Evolutionary conservation across 1,140 invertebrate genomes (phyloP).

Genomic region (Cataglyphis hispanica): DNA sequence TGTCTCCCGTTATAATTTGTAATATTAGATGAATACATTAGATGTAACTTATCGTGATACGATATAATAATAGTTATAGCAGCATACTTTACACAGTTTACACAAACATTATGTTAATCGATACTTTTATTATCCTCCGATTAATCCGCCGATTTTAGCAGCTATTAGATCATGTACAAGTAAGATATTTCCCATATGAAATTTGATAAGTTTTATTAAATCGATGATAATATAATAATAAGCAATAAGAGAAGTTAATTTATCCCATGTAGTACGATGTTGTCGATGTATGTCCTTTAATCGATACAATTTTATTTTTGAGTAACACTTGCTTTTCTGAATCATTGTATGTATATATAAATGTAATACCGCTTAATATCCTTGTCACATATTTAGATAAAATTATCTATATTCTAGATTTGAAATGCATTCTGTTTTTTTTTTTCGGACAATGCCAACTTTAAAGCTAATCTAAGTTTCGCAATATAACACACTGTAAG

Average conservation of each 20-base stretch:
- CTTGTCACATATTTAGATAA: neutral
- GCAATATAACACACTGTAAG: constrained; percentile 66
- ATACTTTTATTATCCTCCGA: constrained; percentile 23
- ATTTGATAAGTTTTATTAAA: constrained; percentile 3
- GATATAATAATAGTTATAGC: constrained; percentile 33
- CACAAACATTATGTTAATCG: constrained; percentile 5
- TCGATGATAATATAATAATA: constrained; percentile 8
- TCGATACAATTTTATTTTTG: constrained; percentile 15
- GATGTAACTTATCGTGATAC: constrained; percentile 37
- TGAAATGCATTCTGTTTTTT: constrained; percentile 39
- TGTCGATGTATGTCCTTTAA: constrained; percentile 51
- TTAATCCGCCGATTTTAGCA: constrained; percentile 2
- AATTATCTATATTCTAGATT: constrained; percentile 21
- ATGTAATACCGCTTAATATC: neutral
- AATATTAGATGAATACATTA: constrained; percentile 42
- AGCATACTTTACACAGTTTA: neutral
- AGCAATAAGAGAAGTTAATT: constrained; percentile 18
- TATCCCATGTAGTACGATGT: constrained; percentile 21
- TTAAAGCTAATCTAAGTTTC: constrained; percentile 31
- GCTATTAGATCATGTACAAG: neutral
- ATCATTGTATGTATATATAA: constrained; percentile 7
- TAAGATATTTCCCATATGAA: neutral
- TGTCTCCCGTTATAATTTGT: constrained; percentile 10
- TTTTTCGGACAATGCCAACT: neutral
- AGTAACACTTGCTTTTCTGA: constrained; percentile 17